Conservation (phyloP, 2,113 vertebrate species). For the Collichthys lucidus region DNA sequence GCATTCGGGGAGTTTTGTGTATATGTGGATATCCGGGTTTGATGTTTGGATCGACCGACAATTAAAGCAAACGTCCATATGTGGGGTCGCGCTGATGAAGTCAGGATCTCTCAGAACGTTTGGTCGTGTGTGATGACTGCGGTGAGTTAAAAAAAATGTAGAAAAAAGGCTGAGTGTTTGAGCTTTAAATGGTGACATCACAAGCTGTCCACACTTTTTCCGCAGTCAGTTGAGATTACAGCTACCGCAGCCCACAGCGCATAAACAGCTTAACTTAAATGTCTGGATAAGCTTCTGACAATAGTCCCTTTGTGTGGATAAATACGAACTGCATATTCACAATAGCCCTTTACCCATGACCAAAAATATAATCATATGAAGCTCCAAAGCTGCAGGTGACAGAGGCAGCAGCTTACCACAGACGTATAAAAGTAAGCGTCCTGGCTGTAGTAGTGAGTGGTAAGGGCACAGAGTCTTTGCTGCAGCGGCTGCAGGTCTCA, state of each 20-base stretch:
- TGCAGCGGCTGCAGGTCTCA: slow-evolving; percentile 72
- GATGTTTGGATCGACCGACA: slow-evolving; percentile 45
- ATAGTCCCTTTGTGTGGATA: slow-evolving; percentile 58
- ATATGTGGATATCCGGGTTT: slow-evolving; percentile 41
- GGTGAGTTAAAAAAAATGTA: neutral
- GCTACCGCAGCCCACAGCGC: slow-evolving; percentile 37
- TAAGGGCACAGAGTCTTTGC: slow-evolving; percentile 53
- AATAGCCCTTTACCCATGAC: slow-evolving; percentile 41
- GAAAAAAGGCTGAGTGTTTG: neutral
- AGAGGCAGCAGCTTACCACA: slow-evolving; percentile 48
- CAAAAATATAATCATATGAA: slow-evolving; percentile 53
- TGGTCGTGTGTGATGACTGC: neutral
- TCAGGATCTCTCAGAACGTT: neutral
- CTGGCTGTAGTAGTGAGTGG: slow-evolving; percentile 68
- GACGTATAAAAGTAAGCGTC: slow-evolving; percentile 62
- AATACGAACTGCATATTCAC: slow-evolving; percentile 58
- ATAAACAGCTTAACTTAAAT: slow-evolving; percentile 67
- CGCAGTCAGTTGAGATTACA: slow-evolving; percentile 55
- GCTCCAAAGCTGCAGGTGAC: slow-evolving; percentile 57
- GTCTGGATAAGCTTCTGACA: slow-evolving; percentile 62
- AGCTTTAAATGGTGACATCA: slow-evolving; percentile 40
- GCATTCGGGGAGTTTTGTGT: slow-evolving; percentile 3
- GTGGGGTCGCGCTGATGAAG: slow-evolving; percentile 1
- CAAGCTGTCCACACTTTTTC: slow-evolving; percentile 40
- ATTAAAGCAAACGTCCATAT: slow-evolving; percentile 47